Evolutionary conservation across 2,888 invertebrate genomes (phyloP), one percentile per base, ranked within the genome.

Genomic region (Agrochola lota): DNA sequence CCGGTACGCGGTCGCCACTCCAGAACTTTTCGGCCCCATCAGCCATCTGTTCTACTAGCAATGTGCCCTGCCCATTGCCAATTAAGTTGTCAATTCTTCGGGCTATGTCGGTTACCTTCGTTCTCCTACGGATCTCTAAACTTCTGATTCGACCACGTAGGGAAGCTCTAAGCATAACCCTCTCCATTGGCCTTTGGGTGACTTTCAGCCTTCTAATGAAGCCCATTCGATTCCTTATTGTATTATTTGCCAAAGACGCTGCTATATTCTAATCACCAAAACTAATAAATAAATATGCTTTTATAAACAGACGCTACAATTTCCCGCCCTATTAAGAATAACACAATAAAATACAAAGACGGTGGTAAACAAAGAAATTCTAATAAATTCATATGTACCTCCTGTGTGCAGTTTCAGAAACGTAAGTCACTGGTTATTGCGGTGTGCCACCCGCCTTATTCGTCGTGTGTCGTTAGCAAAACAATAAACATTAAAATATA

Each of bases 371-470:
- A 74, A 80, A 85, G 81, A 87, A 85, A 81, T 85, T 87, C 78
- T 79, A 87, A 90, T 88, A 89, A 90, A 88, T 90, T 88, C 84
- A 85, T 86, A 83, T 75, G 78, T 82, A 86, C 81, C 85, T 72
- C 72, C 74, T 66, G 78, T 81, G 81, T 88, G 85, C 83, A 88
- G 87, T 86, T 89, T 83, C 84, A 77, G 82, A 86, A 77, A 80
- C 87, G 84, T 89, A 90, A 87, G 88, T 89, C 85, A 89, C 82
- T 78, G 82, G 86, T 89, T 89, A 91, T 91, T 90, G 88, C 88
- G 69, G 83, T 82, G 83, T 85, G 78, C 76, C 71, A 78, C 75
- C 83, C 78, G 84, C 88, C 86, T 88, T 88, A 88, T 85, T 83
- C 81, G 83, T 72, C 9, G 9, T 52, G 83, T 90, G 85, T 77